Evolutionary conservation across 2,113 vertebrate species (phyloP).

Genomic region (Serinus canaria): DNA sequence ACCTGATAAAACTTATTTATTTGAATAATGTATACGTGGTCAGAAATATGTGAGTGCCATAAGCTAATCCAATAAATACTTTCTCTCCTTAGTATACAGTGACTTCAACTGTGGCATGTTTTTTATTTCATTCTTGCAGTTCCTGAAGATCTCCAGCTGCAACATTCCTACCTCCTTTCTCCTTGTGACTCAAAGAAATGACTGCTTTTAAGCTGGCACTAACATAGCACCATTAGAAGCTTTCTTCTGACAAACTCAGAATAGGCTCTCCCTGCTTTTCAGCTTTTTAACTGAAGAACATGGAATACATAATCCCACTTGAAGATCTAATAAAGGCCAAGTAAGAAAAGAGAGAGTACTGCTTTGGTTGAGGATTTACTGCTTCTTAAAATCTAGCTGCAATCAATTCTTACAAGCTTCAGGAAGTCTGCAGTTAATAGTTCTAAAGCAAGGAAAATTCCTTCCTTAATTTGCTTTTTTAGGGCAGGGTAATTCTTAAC

Average conservation of each 20-base stretch:
- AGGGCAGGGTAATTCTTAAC: background rate
- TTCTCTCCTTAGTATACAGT: background rate
- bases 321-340: background rate
- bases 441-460: background rate
- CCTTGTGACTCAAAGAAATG: background rate
- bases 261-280: no score
- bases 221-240: background rate
- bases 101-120: background rate
- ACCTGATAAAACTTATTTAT: background rate
- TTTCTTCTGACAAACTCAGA: background rate
- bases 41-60: background rate
- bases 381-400: background rate
- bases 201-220: background rate
- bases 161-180: background rate
- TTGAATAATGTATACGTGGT: accelerated
- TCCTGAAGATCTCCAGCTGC: background rate
- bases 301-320: background rate
- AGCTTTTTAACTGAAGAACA: background rate
- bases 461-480: background rate
- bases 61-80: background rate
- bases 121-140: background rate
- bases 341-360: background rate
- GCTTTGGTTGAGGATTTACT: background rate
- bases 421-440: background rate
- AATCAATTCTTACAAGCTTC: background rate